These are phyloP conservation scores for Brenthis ino DNA, from an alignment of 2,888 invertebrate species.

Conservation along the genomic window DNA sequence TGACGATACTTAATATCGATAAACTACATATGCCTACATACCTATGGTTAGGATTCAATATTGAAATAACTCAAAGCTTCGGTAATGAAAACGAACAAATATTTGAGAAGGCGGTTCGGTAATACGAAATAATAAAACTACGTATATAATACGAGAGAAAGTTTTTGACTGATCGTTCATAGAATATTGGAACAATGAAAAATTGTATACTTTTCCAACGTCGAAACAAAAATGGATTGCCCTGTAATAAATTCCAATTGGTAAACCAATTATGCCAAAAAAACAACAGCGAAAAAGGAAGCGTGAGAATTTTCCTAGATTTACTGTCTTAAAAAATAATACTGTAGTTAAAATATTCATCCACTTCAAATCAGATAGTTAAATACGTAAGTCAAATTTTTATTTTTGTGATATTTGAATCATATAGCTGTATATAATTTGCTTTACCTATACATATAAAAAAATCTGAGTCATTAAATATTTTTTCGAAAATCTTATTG, in stretches of 20 bases:
- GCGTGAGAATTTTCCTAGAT: not conserved
- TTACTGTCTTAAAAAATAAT: not conserved
- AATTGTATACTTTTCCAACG: conserved; percentile 28
- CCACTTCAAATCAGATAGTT: too few species aligned
- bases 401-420: too few species aligned
- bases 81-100: conserved; percentile 7
- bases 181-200: conserved; percentile 45
- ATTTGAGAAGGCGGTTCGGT: conserved; percentile 1
- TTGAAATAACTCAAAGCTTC: not conserved
- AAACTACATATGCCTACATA: not conserved
- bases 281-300: not conserved
- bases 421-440: too few species aligned
- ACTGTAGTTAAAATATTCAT: too few species aligned
- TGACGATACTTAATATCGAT: too few species aligned
- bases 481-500: too few species aligned
- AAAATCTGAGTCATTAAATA: too few species aligned
- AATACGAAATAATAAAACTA: conserved; percentile 52
- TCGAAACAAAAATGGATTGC: conserved; percentile 36
- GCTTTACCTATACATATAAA: too few species aligned
- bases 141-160: conserved; percentile 49
- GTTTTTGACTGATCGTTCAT: conserved; percentile 60
- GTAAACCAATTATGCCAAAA: conserved; percentile 23
- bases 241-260: conserved; percentile 24
- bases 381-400: too few species aligned
- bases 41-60: not conserved